Conservation (phyloP, 2,113 vertebrate species). For the Acrocephalus arundinaceus region DNA sequence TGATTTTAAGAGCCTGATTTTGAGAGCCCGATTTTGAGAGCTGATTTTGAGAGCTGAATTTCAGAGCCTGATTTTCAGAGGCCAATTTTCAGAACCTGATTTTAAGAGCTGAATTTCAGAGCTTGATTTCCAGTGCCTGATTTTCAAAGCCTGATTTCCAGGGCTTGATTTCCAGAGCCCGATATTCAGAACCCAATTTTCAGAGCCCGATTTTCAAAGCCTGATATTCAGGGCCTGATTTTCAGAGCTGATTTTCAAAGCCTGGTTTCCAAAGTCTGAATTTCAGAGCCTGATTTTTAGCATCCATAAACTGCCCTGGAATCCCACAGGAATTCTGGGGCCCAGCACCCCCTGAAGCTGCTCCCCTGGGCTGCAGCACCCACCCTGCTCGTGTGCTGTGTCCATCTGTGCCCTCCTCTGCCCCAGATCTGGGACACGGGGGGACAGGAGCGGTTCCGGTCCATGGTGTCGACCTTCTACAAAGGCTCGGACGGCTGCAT, state of each 20-base stretch:
- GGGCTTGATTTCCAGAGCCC: background rate
- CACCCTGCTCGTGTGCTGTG: rapidly evolving
- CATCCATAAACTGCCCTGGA: rapidly evolving
- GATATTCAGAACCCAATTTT: background rate
- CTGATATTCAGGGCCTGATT: rapidly evolving
- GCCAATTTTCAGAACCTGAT: background rate
- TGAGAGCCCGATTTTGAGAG: background rate
- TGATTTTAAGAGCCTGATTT: background rate
- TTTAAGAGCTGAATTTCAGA: background rate
- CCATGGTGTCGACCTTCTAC: constrained; percentile 82
- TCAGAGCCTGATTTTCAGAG: background rate
- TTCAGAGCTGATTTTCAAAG: background rate
- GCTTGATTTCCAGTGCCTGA: background rate
- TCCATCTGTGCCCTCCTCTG: background rate
- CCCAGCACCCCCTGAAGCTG: background rate
- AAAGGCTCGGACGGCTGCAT: constrained; percentile 81
- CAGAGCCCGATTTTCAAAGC: background rate
- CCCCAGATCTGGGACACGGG: constrained; percentile 83
- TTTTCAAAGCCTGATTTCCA: background rate
- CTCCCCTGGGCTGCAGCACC: background rate
- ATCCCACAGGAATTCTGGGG: background rate
- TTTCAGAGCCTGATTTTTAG: background rate
- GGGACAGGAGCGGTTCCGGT: constrained; percentile 81
- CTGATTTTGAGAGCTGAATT: no score
- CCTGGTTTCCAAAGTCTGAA: background rate